Conservation (phyloP, 2,113 vertebrate species). For the Mionectes macconnelli region DNA sequence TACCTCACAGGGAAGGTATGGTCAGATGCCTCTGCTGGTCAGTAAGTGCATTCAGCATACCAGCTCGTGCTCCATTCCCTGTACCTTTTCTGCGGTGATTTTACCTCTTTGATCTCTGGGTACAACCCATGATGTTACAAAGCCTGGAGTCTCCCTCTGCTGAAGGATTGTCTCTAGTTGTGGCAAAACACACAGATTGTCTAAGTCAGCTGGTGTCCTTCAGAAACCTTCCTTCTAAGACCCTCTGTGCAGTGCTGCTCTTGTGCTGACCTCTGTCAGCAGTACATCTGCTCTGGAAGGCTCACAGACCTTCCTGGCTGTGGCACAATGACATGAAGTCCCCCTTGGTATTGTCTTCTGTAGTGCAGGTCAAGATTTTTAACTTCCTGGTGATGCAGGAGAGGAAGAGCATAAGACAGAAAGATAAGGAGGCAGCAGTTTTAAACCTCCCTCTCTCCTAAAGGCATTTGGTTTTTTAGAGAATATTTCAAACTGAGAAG, state of each 20-base stretch:
- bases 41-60: background rate
- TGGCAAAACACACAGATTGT: background rate
- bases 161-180: background rate
- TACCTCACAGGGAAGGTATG: background rate
- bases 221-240: background rate
- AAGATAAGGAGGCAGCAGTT: background rate
- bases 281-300: background rate
- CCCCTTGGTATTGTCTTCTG: background rate
- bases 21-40: background rate
- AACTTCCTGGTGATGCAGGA: background rate
- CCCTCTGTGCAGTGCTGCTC: background rate
- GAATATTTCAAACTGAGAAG: background rate
- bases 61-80: rapidly evolving
- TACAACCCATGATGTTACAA: background rate
- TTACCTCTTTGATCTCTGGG: background rate
- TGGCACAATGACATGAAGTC: rapidly evolving
- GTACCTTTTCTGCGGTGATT: background rate
- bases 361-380: background rate
- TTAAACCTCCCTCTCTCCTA: background rate
- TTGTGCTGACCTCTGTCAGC: background rate
- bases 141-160: background rate
- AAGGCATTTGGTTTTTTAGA: background rate
- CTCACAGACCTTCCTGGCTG: background rate
- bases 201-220: background rate
- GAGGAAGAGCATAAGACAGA: background rate